Evolutionary conservation across 2,888 invertebrate genomes (phyloP).

Genomic region (Lagria hirta): DNA sequence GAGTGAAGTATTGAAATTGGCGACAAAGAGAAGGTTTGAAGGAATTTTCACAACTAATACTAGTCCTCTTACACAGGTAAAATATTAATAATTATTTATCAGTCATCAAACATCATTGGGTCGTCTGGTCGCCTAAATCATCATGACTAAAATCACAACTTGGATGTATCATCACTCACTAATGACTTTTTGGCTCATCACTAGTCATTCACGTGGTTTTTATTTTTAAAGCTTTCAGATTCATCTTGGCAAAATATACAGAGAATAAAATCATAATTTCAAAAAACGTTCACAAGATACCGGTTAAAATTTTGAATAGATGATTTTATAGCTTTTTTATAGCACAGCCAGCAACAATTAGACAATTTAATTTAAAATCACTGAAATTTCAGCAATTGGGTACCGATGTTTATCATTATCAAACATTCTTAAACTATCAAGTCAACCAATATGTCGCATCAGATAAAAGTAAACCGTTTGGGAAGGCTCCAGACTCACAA

Average conservation of each 20-base stretch:
- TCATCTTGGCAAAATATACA: too few relatives aligned
- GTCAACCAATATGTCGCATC: slow-evolving; percentile 75
- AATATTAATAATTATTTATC: slow-evolving; percentile 16
- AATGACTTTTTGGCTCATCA: too few relatives aligned
- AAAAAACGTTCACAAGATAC: too few relatives aligned
- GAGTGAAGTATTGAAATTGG: slow-evolving; percentile 68
- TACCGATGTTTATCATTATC: slow-evolving; percentile 74
- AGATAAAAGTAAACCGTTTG: slow-evolving; percentile 74
- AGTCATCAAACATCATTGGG: slow-evolving; percentile 4
- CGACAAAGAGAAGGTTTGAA: slow-evolving; percentile 64
- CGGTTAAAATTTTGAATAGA: too few relatives aligned
- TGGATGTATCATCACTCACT: too few relatives aligned
- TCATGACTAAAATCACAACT: too few relatives aligned
- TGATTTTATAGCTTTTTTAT: too few relatives aligned
- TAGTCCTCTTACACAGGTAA: slow-evolving; percentile 83
- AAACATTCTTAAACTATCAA: slow-evolving; percentile 75
- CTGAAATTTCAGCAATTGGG: slow-evolving; percentile 75
- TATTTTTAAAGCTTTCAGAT: too few relatives aligned
- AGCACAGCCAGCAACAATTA: too few relatives aligned
- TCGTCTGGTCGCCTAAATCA: too few relatives aligned
- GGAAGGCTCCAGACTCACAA: slow-evolving; percentile 73
- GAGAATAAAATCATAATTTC: too few relatives aligned
- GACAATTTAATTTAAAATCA: too few relatives aligned
- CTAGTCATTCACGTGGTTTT: slow-evolving; percentile 1
- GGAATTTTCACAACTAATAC: slow-evolving; percentile 88